A percentile compares a stretch with the other conserved stretches of the same genome.
These are phyloP conservation scores for Callimorpha dominula DNA, from an alignment of 2,888 invertebrate genomes.

Conservation along the genomic window DNA sequence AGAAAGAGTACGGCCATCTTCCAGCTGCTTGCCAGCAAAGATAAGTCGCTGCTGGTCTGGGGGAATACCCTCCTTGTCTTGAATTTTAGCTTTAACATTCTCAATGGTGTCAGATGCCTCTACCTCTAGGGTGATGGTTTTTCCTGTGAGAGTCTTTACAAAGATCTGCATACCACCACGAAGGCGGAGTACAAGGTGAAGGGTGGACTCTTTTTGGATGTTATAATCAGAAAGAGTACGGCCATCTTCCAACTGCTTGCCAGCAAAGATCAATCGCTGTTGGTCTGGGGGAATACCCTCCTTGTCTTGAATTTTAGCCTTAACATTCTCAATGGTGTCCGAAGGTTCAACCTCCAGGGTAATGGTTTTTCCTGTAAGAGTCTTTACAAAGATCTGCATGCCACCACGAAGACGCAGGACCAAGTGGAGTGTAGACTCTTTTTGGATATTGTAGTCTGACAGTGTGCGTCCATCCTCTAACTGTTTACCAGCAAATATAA, in stretches of 20 bases:
- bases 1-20: conserved; percentile 71
- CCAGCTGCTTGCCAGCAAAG: conserved; percentile 72
- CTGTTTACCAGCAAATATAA: conserved; percentile 75
- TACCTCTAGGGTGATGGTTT: conserved; percentile 72
- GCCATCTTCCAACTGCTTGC: conserved; percentile 76
- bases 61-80: conserved; percentile 73
- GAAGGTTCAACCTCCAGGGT: conserved; percentile 74
- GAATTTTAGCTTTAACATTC: conserved; percentile 75
- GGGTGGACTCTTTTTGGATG: conserved; percentile 76
- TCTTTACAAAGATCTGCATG: conserved; percentile 78
- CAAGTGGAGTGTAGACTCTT: conserved; percentile 72
- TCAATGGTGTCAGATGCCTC: conserved; percentile 72
- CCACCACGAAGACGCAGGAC: conserved; percentile 73
- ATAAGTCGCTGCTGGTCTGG: conserved; percentile 73
- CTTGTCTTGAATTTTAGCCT: conserved; percentile 77
- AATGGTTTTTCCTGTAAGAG: conserved; percentile 76
- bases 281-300: conserved; percentile 79
- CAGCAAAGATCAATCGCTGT: conserved; percentile 75
- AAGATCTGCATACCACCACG: conserved; percentile 76
- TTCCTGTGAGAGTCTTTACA: conserved; percentile 71
- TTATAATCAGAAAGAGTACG: conserved; percentile 76
- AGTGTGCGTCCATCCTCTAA: conserved; percentile 73
- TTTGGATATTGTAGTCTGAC: conserved; percentile 76
- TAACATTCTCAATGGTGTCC: conserved; percentile 76
- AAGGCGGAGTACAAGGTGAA: conserved; percentile 73